Percentiles rank a stretch among this genome's conserved stretches.
These are phyloP conservation scores for Monochamus saltuarius DNA, from an alignment of 1,140 invertebrate genomes.

Conservation along the genomic window DNA sequence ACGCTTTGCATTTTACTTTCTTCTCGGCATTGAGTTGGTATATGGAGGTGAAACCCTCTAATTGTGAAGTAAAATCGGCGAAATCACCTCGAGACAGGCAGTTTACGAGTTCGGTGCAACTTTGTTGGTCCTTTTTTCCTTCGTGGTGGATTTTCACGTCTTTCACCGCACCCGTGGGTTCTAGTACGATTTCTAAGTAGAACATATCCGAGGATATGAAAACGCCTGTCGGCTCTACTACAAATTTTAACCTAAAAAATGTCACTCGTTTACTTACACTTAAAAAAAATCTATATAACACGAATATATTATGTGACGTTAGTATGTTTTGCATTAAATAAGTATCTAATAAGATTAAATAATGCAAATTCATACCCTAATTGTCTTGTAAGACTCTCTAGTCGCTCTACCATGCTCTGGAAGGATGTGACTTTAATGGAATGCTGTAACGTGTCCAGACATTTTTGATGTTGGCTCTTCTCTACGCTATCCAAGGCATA, in stretches of 20 bases:
- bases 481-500: constrained; percentile 81
- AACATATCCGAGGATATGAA: constrained; percentile 98
- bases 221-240: constrained; percentile 67
- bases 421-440: constrained; percentile 90
- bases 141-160: constrained; percentile 94
- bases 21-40: constrained; percentile 94
- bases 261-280: constrained; percentile 19
- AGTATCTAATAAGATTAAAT: neutral
- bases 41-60: constrained; percentile 85
- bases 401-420: constrained; percentile 86
- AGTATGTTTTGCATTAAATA: neutral
- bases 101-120: constrained; percentile 81
- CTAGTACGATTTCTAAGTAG: constrained; percentile 85
- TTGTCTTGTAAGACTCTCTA: constrained; percentile 87
- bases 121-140: constrained; percentile 70
- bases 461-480: constrained; percentile 81
- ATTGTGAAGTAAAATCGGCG: constrained; percentile 87
- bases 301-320: neutral
- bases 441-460: constrained; percentile 88
- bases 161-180: constrained; percentile 71
- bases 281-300: neutral
- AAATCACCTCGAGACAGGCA: constrained; percentile 83
- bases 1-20: constrained; percentile 91
- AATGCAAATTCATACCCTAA: constrained; percentile 65
- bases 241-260: constrained; percentile 72